Evolutionary conservation across 2,113 vertebrate genomes (phyloP), one percentile per base, ranked within the genome.

Genomic region (Percopsis transmontana): DNA sequence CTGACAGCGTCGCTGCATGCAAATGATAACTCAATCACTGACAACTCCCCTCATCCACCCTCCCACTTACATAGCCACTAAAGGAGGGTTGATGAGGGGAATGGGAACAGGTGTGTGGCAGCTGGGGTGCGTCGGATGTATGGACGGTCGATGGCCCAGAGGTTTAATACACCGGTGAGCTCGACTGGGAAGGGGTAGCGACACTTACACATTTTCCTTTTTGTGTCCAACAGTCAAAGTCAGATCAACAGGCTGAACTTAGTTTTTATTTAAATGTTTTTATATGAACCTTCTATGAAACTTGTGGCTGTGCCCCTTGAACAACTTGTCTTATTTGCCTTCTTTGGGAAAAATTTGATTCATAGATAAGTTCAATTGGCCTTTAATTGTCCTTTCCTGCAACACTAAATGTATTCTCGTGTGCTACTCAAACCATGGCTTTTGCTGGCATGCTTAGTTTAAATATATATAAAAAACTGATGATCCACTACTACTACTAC

Each of bases 391-490:
- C 55, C 52, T 62, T 61, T n/a, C 15, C 24, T 21, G 2, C 3
- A 20, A 2, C 3, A 11, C 21, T 62, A 50, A 40, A 59, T 67
- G 33, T 58, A 57, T 54, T 45, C 12, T 45, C 3, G 24, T 58
- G 66, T 62, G 41, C 72, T 55, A 68, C 63, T 78, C 52, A 57
- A 56, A 77, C 65, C 63, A 77, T 63, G 66, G 60, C 50, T 6
- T 72, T 74, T 77, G 50, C 42, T 61, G 20, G 50, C n/a, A 9
- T 24, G 23, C 10, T 23, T 21, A 24, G 20, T 53, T 23, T 13
- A 53, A 53, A 53, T 21, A 24, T 11, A 12, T 45, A 14, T 2
- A 12, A 13, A 14, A 45, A 45, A 82, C 74, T 70, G 66, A 81
- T 68, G 72, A 45, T 70, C 45, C 39, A n/a, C 45, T 71, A 48